A percentile compares a stretch with the other conserved stretches of the same genome.
phyloP scores from a whole-genome alignment of 2,797 vertebrate species.

The Balearica regulorum region DNA sequence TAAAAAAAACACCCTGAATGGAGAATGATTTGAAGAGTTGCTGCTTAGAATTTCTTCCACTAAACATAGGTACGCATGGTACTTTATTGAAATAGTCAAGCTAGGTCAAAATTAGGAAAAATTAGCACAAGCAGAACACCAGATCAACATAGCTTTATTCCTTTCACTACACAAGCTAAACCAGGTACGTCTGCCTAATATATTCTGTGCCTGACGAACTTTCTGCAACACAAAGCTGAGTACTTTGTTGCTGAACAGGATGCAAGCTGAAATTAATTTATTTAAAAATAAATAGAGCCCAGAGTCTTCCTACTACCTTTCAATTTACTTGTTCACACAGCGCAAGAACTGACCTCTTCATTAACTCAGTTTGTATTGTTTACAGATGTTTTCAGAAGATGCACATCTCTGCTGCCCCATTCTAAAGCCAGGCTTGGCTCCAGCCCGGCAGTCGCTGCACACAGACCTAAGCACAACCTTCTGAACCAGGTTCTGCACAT shows the following conservation, averaged over 20 bases:
- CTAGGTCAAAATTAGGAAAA: not conserved
- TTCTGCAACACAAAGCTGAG: not conserved
- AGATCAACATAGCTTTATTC: not conserved
- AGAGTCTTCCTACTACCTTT: not conserved
- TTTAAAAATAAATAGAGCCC: not conserved
- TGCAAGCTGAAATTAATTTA: not conserved
- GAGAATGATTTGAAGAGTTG: not conserved
- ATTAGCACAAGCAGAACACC: not conserved
- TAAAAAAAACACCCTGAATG: not conserved
- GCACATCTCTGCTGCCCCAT: not conserved
- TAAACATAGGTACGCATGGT: not conserved
- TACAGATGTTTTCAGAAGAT: not conserved
- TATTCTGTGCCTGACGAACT: not conserved
- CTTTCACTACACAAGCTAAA: not conserved
- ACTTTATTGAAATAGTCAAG: not conserved
- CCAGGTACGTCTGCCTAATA: not conserved
- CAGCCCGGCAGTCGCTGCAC: fast-evolving
- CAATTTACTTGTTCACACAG: not conserved
- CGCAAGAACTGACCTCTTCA: not conserved
- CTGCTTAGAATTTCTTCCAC: not conserved
- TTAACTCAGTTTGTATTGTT: not conserved
- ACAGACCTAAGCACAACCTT: not conserved
- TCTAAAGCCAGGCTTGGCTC: not conserved
- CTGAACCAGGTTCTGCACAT: not conserved
- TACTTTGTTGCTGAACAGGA: not conserved